Percentiles rank a stretch among this genome's conserved stretches.
These are phyloP conservation scores for Cynodonichthys magdalenae DNA, from an alignment of 2,797 vertebrate species.

Conservation along the genomic window DNA sequence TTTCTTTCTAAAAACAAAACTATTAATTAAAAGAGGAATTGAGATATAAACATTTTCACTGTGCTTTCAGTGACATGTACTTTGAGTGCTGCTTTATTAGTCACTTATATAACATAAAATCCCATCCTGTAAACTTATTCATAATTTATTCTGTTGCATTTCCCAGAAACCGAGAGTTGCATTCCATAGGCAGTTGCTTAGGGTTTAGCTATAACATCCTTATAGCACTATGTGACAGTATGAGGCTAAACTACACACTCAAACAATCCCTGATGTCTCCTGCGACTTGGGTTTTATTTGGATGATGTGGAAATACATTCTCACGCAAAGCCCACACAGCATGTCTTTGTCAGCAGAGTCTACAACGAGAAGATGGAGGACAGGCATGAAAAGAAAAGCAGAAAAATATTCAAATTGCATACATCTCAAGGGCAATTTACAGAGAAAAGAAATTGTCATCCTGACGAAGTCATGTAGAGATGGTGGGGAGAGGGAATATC, in stretches of 20 bases:
- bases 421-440: slow-evolving; percentile 33
- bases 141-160: slow-evolving; percentile 27
- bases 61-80: not conserved
- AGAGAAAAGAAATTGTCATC: slow-evolving; percentile 24
- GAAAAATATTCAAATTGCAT: slow-evolving; percentile 30
- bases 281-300: slow-evolving; percentile 21
- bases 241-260: slow-evolving; percentile 49
- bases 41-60: not conserved
- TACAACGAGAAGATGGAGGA: slow-evolving; percentile 27
- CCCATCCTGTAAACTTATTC: slow-evolving; percentile 6
- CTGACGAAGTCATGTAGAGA: slow-evolving; percentile 42
- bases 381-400: slow-evolving; percentile 27
- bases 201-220: slow-evolving; percentile 49
- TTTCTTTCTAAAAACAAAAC: not conserved
- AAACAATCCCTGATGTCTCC: slow-evolving; percentile 21
- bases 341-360: slow-evolving; percentile 34
- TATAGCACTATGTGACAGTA: slow-evolving; percentile 52
- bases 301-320: slow-evolving; percentile 36
- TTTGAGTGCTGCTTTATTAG: slow-evolving; percentile 6
- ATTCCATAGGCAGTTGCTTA: slow-evolving; percentile 20
- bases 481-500: slow-evolving; percentile 26
- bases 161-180: slow-evolving; percentile 7
- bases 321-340: slow-evolving; percentile 23
- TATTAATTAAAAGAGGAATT: not conserved
- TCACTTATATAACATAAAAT: slow-evolving; percentile 4